Evolutionary conservation across 2,888 invertebrate species (phyloP), one percentile per base, ranked within the genome.

Genomic region (Hyles lineata): DNA sequence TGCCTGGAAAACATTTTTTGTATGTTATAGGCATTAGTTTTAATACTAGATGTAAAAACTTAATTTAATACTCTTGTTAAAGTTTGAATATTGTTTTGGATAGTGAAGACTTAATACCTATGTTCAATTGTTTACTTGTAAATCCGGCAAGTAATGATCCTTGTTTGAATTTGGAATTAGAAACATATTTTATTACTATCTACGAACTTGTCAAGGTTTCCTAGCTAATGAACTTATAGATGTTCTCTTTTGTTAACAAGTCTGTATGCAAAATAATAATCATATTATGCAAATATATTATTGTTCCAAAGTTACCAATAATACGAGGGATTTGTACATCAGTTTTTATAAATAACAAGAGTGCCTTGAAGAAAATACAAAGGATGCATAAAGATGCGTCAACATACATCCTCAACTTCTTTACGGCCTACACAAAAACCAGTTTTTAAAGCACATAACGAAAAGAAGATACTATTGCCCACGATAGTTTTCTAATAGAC

Each of bases 321-420:
- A 50, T 50, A 50, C 23, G 23, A 67, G 63, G 50, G 43, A 23
- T 67, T 67, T 67, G 6, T 67, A 67, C 23, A 67, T 25, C 15
- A 50, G 15, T 67, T 67, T 67, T 43, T 21, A 21, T 21, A 15
- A 67, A 67, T 67, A 50, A 50, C 23, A 17, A 67, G 43, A 50
- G 21, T 67, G 23, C 67, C 50, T 67, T 67, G 50, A 50, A 67
- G 23, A 67, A 17, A 35, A 63, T 43, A 63, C 63, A 63, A 63
- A 63, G 63, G 63, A 67, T 23, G 43, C 67, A 67, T 23, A 50
- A 50, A 67, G 67, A 50, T 67, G 50, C 67, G 67, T 43, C 63
- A 63, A 63, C 43, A 67, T 63, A 63, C 50, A 50, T 67, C 50
- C 67, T 21, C 15, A 50, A 67, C 50, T 23, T 50, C 67, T 23